These are phyloP conservation scores for Mormyrus iriodes DNA, from an alignment of 2,113 vertebrate species.

Conservation along the genomic window DNA sequence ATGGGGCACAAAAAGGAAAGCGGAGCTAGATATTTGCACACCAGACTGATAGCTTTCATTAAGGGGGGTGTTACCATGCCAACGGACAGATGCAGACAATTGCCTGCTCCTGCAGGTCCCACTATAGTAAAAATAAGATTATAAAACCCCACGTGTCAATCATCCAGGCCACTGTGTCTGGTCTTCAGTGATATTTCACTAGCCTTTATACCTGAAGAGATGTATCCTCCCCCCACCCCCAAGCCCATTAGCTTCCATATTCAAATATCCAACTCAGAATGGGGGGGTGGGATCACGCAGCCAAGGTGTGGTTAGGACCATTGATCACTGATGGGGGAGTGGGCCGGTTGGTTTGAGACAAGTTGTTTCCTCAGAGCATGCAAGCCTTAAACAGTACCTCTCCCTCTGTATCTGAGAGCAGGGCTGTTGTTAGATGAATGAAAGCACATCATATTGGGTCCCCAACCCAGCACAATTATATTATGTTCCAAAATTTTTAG, in stretches of 20 bases:
- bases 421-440: background rate
- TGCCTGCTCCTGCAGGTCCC: conserved; percentile 49
- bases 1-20: conserved; percentile 35
- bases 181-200: conserved; percentile 45
- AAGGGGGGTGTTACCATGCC: conserved; percentile 53
- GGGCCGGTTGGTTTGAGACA: background rate
- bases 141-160: conserved; percentile 60
- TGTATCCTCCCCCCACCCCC: conserved; percentile 14
- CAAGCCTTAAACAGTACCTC: background rate
- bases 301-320: conserved; percentile 39
- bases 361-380: background rate
- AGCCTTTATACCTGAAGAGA: conserved; percentile 48
- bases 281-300: conserved; percentile 20
- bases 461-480: too few relatives aligned
- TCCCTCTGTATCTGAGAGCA: background rate
- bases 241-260: background rate
- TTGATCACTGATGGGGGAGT: conserved; percentile 39
- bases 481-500: too few relatives aligned
- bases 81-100: conserved; percentile 44
- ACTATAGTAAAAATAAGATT: conserved; percentile 50
- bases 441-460: background rate
- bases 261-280: background rate
- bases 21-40: conserved; percentile 56
- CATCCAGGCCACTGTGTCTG: conserved; percentile 45
- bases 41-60: conserved; percentile 59